Base-by-base conservation (phyloP, 2,888 invertebrate species). In the Thumatha senex region DNA sequence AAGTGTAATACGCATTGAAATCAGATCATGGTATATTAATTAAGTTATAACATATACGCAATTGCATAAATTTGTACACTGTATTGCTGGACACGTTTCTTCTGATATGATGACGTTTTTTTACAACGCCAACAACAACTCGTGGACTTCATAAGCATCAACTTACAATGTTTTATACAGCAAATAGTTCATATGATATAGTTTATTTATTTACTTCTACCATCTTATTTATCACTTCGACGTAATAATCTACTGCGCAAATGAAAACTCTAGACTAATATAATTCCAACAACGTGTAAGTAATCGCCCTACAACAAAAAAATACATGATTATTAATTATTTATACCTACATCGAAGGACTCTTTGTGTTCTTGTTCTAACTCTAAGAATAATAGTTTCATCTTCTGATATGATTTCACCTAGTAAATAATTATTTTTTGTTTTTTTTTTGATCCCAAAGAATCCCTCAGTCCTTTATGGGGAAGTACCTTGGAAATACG, bases 111-210 rank as follows among this genome's bases (percentile, higher is more conserved):
- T 79, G 77, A 78, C 59, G 43, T 81, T 78, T 70, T n/a, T 64
- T 62, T 60, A 56, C 81, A 81, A 73, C 86, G 82, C 78, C 80
- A 80, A 61, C 49, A 47, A 46, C 43, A 45, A 67, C 89, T 80
- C 88, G 89, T 89, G 89, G 86, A 79, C 70, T 87, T 70, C 58
- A 82, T 86, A 78, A 85, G 30, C 15, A 14, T 41, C 41, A 45
- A 35, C 68, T 72, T 66, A 57, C 58, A 56, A 63, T 64, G 52
- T 65, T 56, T 67, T 67, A 59, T 60, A 63, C 66, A 62, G 64
- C 81, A 84, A n/a, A 83, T 81, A 79, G 76, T 78, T 65, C 76
- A 80, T 70, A 61, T 67, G 67, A 59, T 49, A 57, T 54, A 58
- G 51, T 18, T 63, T 66, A 73, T 74, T 65, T 61, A 71, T 72